Evolutionary conservation across 2,888 invertebrate species (phyloP).

Genomic region (Pollenia labialis): DNA sequence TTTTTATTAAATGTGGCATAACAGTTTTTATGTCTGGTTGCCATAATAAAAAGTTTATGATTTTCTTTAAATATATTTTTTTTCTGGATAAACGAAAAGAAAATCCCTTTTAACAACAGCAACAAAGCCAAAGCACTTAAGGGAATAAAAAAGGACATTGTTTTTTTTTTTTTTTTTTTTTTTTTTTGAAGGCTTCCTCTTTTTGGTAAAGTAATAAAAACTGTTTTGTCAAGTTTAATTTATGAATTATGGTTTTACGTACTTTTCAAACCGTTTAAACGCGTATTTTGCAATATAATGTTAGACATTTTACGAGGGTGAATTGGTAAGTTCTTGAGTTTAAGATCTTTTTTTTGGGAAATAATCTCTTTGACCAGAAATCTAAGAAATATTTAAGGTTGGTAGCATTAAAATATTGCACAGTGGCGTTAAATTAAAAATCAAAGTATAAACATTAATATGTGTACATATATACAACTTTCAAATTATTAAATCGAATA

Average conservation of each 20-base stretch:
- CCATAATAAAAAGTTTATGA: constrained; percentile 2
- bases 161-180: neutral
- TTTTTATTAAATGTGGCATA: constrained; percentile 7
- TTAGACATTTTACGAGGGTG: no score
- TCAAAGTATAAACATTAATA: no score
- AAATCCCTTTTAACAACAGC: neutral
- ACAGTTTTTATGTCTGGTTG: constrained; percentile 14
- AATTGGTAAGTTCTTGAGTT: no score
- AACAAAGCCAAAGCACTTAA: neutral
- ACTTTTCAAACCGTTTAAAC: neutral
- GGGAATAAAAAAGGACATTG: neutral
- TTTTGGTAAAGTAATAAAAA: neutral
- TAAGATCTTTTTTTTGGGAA: no score
- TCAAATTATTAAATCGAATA: no score
- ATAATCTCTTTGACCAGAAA: no score
- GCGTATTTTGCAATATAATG: no score
- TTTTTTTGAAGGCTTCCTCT: neutral
- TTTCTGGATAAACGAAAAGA: neutral
- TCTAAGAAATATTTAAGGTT: no score
- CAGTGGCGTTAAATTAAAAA: no score
- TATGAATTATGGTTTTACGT: neutral
- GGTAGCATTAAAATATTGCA: no score
- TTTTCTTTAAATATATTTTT: neutral
- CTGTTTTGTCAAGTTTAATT: neutral
- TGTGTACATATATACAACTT: no score